phyloP scores from a whole-genome alignment of 1,140 invertebrate genomes.

The Apolygus lucorum region DNA sequence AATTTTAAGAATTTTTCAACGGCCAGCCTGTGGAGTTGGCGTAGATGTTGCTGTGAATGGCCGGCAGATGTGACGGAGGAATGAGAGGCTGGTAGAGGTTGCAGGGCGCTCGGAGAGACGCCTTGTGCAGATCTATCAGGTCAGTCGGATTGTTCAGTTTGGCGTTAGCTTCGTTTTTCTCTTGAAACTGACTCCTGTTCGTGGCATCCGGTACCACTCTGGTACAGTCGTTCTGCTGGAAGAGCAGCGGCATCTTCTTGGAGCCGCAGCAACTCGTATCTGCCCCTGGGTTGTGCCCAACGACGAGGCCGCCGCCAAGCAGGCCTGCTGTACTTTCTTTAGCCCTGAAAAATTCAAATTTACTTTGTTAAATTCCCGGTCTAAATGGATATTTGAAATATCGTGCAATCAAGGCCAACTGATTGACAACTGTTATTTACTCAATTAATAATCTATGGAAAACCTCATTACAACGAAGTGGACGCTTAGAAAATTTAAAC shows the following conservation, averaged over 20 bases:
- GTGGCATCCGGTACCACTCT: neutral
- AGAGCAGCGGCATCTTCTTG: constrained; percentile 27
- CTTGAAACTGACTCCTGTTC: neutral
- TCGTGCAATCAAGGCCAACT: too few species aligned
- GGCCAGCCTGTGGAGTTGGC: constrained; percentile 11
- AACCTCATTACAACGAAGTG: too few species aligned
- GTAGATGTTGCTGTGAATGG: constrained; percentile 11
- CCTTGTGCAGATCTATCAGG: constrained; percentile 26
- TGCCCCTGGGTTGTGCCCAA: constrained; percentile 13
- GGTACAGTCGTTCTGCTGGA: constrained; percentile 27
- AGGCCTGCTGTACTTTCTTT: constrained; percentile 22
- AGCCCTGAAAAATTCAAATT: constrained; percentile 18
- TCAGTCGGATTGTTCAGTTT: constrained; percentile 27
- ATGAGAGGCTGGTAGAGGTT: constrained; percentile 25
- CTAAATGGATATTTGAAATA: too few species aligned
- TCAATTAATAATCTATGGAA: neutral
- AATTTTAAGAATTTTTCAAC: constrained; percentile 15
- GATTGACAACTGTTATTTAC: neutral
- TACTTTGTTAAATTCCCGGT: too few species aligned
- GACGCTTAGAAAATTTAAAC: too few species aligned
- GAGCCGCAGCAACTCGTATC: constrained; percentile 19
- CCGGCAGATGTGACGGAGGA: constrained; percentile 1
- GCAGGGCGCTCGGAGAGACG: constrained; percentile 21
- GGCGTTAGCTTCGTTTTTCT: constrained; percentile 31
- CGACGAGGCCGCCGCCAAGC: constrained; percentile 15